phyloP scores from a whole-genome alignment of 2,888 invertebrate species.

The Apodemia duryi region DNA sequence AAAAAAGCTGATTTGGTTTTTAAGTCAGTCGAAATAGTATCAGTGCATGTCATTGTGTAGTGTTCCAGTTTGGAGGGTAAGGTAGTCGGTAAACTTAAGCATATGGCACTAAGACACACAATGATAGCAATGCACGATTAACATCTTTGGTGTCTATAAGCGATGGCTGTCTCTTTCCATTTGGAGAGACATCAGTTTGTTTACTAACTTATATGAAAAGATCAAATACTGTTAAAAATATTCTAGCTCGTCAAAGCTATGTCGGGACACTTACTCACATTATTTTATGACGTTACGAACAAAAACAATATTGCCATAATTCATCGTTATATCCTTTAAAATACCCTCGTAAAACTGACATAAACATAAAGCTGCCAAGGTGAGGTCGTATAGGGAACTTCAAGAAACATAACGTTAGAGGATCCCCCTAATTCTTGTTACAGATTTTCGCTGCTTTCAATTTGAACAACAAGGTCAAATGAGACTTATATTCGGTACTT shows the following conservation, averaged over 20 bases:
- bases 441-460: conserved; percentile 8
- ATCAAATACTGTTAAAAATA: neutral
- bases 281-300: neutral
- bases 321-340: conserved; percentile 6
- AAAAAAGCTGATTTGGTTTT: no score
- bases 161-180: no score
- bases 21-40: no score
- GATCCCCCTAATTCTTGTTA: conserved; percentile 4
- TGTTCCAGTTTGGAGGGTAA: no score
- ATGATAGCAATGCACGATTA: no score
- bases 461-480: conserved; percentile 12
- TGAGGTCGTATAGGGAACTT: conserved; percentile 7
- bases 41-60: no score
- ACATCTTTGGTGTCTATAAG: no score
- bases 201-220: neutral
- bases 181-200: no score
- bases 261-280: neutral
- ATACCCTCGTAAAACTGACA: conserved; percentile 9
- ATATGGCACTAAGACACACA: no score
- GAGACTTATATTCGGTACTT: conserved; percentile 3
- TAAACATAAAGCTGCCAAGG: conserved; percentile 13
- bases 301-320: conserved; percentile 8
- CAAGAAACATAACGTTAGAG: neutral
- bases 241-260: neutral
- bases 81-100: no score